Evolutionary conservation across 2,888 invertebrate species (phyloP).

Genomic region (Sthenelais limicola): DNA sequence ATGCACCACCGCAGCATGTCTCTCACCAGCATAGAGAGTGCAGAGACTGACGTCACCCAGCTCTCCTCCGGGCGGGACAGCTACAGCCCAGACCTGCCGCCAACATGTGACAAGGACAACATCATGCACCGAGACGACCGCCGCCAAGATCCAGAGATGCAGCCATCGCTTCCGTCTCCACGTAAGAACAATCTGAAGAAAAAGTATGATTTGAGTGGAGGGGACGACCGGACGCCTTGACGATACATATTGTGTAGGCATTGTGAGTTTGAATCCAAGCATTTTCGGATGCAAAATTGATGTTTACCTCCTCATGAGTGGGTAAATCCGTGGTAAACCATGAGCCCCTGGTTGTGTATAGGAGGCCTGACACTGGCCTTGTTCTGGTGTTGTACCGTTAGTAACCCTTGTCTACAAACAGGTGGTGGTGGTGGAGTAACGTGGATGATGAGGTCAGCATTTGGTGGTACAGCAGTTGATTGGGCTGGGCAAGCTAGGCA

Average conservation of each 20-base stretch:
- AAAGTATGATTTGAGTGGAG: slow-evolving; percentile 20
- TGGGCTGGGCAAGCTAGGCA: slow-evolving; percentile 8
- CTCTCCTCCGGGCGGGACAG: slow-evolving; percentile 22
- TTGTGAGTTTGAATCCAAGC: slow-evolving; percentile 32
- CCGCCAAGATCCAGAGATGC: not conserved
- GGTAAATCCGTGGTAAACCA: slow-evolving; percentile 22
- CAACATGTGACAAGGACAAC: slow-evolving; percentile 46
- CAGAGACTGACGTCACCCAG: slow-evolving; percentile 26
- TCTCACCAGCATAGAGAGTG: slow-evolving; percentile 19
- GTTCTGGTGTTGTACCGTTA: slow-evolving; percentile 22
- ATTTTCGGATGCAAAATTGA: slow-evolving; percentile 7
- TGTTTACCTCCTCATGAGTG: not conserved
- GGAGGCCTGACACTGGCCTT: not conserved
- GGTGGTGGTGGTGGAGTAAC: too few species aligned
- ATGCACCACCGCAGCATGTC: slow-evolving; percentile 26
- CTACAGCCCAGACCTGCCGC: slow-evolving; percentile 41
- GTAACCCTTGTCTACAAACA: too few species aligned
- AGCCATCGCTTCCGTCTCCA: not conserved
- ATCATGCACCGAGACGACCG: slow-evolving; percentile 36
- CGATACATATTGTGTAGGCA: slow-evolving; percentile 17
- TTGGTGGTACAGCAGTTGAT: not conserved
- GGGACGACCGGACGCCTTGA: slow-evolving; percentile 31
- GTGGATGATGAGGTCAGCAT: not conserved
- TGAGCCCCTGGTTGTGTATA: slow-evolving; percentile 34
- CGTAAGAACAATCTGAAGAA: slow-evolving; percentile 31